Conservation (phyloP, 2,113 vertebrate genomes). For the Sinocyclocheilus maitianheensis region DNA sequence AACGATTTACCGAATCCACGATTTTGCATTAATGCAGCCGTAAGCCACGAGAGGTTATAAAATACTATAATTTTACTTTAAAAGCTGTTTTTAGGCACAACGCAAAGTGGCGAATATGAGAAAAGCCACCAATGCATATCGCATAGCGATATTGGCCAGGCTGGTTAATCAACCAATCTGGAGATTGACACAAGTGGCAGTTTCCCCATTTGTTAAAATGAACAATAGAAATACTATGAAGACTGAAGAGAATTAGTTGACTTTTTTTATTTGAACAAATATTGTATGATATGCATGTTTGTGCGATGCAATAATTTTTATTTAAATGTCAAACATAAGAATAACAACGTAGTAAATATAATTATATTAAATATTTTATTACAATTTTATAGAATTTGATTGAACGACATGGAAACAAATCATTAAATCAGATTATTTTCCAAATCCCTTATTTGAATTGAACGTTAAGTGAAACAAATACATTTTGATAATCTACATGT, state of each 20-base stretch:
- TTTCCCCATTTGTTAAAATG: background rate
- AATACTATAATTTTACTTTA: background rate
- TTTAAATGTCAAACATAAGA: background rate
- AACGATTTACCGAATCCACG: slow-evolving; percentile 6
- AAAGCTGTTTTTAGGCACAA: background rate
- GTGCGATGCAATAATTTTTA: background rate
- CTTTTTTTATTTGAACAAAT: background rate
- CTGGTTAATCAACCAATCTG: background rate
- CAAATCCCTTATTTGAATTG: background rate
- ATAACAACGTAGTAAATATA: too few species aligned
- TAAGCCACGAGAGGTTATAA: background rate
- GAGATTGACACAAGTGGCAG: background rate
- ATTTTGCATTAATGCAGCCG: slow-evolving; percentile 4
- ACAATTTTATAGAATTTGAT: background rate
- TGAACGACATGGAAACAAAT: background rate
- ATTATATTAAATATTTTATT: background rate
- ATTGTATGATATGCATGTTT: background rate
- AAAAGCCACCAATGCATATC: background rate
- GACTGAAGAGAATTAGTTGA: too few species aligned
- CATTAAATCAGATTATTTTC: background rate
- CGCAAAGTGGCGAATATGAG: background rate
- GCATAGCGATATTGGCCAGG: background rate
- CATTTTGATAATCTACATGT: slow-evolving; percentile 53
- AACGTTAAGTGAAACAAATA: background rate
- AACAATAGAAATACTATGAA: background rate